These are phyloP conservation scores for Pycnomerus fuliginosus DNA, from an alignment of 2,888 invertebrate species.

Conservation along the genomic window DNA sequence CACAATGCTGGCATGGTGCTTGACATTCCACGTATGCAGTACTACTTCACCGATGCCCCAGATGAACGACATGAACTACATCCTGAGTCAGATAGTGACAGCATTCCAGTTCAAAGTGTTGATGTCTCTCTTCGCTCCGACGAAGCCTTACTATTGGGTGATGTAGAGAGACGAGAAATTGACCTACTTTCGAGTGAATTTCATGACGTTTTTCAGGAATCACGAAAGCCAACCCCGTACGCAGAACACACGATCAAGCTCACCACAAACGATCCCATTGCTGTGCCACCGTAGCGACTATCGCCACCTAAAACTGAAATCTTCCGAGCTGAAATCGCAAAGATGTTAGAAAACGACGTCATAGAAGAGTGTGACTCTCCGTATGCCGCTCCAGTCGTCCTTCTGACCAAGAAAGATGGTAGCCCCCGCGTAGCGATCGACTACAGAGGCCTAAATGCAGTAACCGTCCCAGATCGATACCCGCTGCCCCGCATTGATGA, in stretches of 20 bases:
- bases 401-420: conserved; percentile 17
- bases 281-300: conserved; percentile 41
- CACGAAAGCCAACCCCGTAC: conserved; percentile 20
- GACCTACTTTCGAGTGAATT: neutral
- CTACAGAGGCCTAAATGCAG: conserved; percentile 10
- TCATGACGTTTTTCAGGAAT: neutral
- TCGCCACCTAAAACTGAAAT: conserved; percentile 32
- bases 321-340: conserved; percentile 35
- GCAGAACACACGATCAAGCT: conserved; percentile 38
- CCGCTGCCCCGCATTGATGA: conserved; percentile 16
- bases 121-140: neutral
- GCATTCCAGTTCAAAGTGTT: neutral
- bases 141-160: neutral
- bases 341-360: conserved; percentile 38
- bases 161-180: neutral
- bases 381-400: conserved; percentile 43
- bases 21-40: neutral
- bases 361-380: conserved; percentile 47
- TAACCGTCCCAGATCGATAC: conserved; percentile 14
- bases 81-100: neutral
- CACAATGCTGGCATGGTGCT: neutral
- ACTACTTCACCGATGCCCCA: neutral
- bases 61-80: neutral
- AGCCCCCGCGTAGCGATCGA: conserved; percentile 7
- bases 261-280: conserved; percentile 37